Conservation (phyloP, 1,140 invertebrate species). For the Cepaea nemoralis region DNA sequence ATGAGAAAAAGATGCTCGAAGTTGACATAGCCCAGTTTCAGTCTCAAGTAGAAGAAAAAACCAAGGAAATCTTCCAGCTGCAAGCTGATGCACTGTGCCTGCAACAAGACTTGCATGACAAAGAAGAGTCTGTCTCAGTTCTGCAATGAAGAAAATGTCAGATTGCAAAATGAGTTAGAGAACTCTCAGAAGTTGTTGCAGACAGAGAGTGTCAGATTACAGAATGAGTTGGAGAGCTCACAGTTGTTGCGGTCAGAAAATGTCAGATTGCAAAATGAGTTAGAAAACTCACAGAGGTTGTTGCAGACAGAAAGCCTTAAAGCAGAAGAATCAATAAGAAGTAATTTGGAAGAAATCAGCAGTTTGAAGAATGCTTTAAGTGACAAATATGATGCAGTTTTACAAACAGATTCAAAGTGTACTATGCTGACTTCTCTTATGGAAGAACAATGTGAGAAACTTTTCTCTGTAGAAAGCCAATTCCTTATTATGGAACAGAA, state of each 20-base stretch:
- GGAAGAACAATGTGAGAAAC: slow-evolving; percentile 15
- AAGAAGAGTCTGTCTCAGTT: background rate
- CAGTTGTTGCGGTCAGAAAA: too few relatives aligned
- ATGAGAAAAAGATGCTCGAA: slow-evolving; percentile 7
- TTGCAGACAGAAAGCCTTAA: background rate
- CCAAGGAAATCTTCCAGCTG: background rate
- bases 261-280: background rate
- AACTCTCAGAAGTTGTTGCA: background rate
- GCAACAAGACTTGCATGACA: slow-evolving; percentile 7
- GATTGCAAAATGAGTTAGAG: background rate
- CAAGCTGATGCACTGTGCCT: background rate
- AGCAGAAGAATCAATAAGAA: background rate
- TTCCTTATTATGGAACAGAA: slow-evolving; percentile 3
- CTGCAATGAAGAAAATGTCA: slow-evolving; percentile 10
- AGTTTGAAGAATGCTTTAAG: slow-evolving; percentile 7
- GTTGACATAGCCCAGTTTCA: background rate
- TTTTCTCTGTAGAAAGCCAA: slow-evolving; percentile 22
- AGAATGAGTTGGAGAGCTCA: slow-evolving; percentile 23
- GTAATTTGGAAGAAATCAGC: background rate
- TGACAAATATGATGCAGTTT: slow-evolving; percentile 25
- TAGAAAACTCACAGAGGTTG: background rate
- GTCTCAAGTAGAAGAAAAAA: slow-evolving; percentile 26
- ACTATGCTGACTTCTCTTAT: background rate
- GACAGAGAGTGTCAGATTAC: background rate
- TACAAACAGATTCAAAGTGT: background rate